These are phyloP conservation scores for Acanthaster planci DNA, from an alignment of 35 echinoderm and acorn worm genomes.

Conservation along the genomic window DNA sequence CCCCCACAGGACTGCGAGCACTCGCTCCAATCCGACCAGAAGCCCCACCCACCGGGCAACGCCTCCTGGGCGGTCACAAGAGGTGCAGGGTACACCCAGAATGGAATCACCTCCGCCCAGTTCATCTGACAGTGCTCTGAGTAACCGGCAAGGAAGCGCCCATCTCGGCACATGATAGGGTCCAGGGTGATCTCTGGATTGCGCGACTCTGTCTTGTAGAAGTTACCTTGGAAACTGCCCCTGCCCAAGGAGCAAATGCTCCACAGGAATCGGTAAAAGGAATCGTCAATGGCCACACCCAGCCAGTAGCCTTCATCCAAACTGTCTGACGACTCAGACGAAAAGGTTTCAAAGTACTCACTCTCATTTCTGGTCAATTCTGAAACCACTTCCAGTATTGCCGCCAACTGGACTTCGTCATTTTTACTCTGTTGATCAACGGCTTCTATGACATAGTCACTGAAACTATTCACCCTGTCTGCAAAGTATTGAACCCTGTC, in stretches of 20 bases:
- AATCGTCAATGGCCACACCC: not conserved
- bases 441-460: not conserved
- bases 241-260: not conserved
- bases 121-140: conserved; percentile 9
- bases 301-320: conserved; percentile 1
- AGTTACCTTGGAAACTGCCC: not conserved
- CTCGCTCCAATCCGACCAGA: conserved; percentile 41
- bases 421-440: not conserved
- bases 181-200: not conserved
- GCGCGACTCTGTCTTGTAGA: not conserved
- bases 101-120: conserved; percentile 1
- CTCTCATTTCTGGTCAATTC: not conserved
- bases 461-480: not conserved
- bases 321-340: not conserved
- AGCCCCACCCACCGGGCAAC: conserved; percentile 42
- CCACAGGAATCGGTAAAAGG: conserved; percentile 15
- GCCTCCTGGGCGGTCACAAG: not conserved
- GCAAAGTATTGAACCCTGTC: not conserved
- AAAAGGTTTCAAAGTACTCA: not conserved
- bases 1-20: conserved; percentile 40
- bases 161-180: not conserved
- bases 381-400: not conserved
- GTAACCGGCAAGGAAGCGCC: not conserved
- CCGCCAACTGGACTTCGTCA: not conserved
- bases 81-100: conserved; percentile 21